Percentiles rank a stretch among this genome's conserved stretches.
phyloP scores from a whole-genome alignment of 2,888 invertebrate genomes.

The Melipona beecheii region DNA sequence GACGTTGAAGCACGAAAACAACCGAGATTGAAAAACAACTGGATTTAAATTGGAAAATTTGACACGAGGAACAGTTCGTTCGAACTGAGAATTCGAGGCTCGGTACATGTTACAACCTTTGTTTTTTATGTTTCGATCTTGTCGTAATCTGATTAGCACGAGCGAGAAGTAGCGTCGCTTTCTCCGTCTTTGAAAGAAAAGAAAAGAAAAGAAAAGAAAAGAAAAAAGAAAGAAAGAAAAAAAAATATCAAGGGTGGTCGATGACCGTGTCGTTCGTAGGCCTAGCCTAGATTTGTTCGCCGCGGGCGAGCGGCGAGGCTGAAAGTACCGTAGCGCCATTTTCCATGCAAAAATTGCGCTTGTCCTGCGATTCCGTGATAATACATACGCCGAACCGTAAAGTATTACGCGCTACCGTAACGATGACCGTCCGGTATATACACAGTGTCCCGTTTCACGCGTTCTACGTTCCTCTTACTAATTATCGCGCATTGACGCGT shows the following conservation, averaged over 20 bases:
- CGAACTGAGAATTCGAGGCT: no score
- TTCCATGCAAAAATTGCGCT: constrained; percentile 79
- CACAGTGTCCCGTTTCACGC: constrained; percentile 73
- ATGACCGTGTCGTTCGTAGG: constrained; percentile 72
- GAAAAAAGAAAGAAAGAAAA: background rate
- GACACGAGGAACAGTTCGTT: no score
- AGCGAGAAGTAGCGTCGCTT: constrained; percentile 55
- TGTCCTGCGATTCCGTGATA: constrained; percentile 78
- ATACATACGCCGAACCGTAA: constrained; percentile 81
- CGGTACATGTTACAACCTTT: background rate
- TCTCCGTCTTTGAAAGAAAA: constrained; percentile 62
- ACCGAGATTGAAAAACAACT: background rate
- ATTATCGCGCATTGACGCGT: constrained; percentile 20
- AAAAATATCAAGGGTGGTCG: constrained; percentile 69
- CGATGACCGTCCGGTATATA: constrained; percentile 80
- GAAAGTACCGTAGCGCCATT: constrained; percentile 80
- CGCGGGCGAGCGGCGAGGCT: constrained; percentile 74
- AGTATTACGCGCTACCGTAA: constrained; percentile 83
- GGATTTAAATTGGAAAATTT: background rate
- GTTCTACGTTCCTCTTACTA: background rate
- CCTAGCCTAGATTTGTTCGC: constrained; percentile 77
- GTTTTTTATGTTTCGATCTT: background rate
- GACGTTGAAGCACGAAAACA: background rate
- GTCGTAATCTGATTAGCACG: constrained; percentile 49
- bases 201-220: constrained; percentile 40